A percentile compares a stretch with the other conserved stretches of the same genome.
phyloP scores from a whole-genome alignment of 2,797 vertebrate species.

The Cottoperca gobio region DNA sequence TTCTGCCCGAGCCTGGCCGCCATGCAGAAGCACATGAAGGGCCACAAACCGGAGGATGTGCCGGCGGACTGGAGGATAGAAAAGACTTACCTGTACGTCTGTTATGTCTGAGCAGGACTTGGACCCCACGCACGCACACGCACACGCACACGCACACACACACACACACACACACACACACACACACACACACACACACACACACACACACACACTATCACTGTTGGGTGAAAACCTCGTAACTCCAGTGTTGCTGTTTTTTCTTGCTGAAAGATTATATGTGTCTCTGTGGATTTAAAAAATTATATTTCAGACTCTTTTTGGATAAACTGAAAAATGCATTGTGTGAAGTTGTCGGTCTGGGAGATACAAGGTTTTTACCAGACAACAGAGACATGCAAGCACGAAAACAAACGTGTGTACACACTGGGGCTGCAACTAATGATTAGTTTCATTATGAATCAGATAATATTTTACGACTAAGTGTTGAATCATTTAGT shows the following conservation, averaged over 20 bases:
- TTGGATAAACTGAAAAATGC: constrained; percentile 42
- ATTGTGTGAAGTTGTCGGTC: constrained; percentile 46
- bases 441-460: constrained; percentile 32
- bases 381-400: constrained; percentile 35
- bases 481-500: not conserved
- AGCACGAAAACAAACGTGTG: constrained; percentile 31
- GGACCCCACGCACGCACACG: constrained; percentile 44
- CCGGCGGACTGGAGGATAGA: constrained; percentile 99
- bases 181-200: constrained; percentile 5
- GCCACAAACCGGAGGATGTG: constrained; percentile 98
- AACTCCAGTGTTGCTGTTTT: constrained; percentile 49
- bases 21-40: constrained; percentile 99
- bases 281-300: constrained; percentile 37
- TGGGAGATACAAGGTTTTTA: constrained; percentile 49
- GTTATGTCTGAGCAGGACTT: constrained; percentile 92
- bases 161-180: constrained; percentile 5
- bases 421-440: constrained; percentile 50
- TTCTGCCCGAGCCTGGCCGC: constrained; percentile 99
- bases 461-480: constrained; percentile 26
- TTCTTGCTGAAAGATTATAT: constrained; percentile 44
- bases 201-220: constrained; percentile 33
- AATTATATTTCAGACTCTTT: constrained; percentile 21
- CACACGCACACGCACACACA: not conserved
- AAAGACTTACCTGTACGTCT: constrained; percentile 98
- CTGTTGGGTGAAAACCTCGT: constrained; percentile 51